Conservation (phyloP, 2,113 vertebrate species). For the Amblyornis subalaris region DNA sequence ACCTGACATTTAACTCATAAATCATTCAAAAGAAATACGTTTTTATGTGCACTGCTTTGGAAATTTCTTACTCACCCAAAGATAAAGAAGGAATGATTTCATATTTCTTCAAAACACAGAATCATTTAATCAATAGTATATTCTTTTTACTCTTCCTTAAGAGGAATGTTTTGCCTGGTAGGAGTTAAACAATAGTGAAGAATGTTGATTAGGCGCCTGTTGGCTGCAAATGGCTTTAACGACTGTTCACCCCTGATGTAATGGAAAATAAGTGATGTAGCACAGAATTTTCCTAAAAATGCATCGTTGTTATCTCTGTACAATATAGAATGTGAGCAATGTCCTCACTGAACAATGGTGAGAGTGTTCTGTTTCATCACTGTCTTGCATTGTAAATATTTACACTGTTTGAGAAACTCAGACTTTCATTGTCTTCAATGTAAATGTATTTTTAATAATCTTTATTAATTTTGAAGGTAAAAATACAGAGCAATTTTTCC, state of each 20-base stretch:
- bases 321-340: slow-evolving; percentile 27
- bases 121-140: neutral
- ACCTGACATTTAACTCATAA: neutral
- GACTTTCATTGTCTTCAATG: neutral
- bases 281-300: slow-evolving; percentile 1
- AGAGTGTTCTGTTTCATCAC: slow-evolving; percentile 1
- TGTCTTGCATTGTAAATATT: slow-evolving; percentile 16
- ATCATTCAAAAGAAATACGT: neutral
- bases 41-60: neutral
- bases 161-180: neutral
- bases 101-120: neutral
- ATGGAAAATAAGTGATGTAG: slow-evolving; percentile 23
- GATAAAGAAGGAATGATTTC: neutral
- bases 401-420: neutral
- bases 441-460: neutral
- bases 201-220: neutral
- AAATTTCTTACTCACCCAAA: neutral
- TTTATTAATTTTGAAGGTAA: neutral
- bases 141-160: neutral
- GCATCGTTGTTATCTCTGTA: slow-evolving; percentile 10
- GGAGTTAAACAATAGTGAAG: neutral
- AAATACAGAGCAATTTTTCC: neutral
- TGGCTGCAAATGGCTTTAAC: neutral
- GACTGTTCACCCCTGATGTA: neutral
- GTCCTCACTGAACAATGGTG: neutral